A percentile compares a stretch with the other conserved stretches of the same genome.
Evolutionary conservation across 2,888 invertebrate species (phyloP).

Genomic region (Stenodema calcarata): DNA sequence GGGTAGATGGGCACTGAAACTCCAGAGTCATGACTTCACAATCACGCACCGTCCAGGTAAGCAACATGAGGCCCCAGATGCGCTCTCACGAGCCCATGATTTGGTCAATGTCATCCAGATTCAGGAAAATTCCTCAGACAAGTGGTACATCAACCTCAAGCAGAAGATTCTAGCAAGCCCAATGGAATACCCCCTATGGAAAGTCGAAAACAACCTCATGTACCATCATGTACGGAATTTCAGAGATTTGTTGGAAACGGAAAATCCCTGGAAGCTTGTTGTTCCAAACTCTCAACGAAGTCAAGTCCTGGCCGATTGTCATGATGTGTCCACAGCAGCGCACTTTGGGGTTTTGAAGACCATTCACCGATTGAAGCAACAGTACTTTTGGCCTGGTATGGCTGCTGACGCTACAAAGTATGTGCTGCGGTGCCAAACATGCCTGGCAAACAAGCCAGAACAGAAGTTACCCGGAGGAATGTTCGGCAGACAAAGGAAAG

Average conservation of each 20-base stretch:
- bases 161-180: not conserved
- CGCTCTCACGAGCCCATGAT: not conserved
- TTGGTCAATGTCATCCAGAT: not conserved
- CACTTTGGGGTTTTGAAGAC: constrained; percentile 1
- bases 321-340: not conserved
- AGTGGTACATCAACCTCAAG: not conserved
- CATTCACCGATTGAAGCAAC: not conserved
- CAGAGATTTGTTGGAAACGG: not conserved
- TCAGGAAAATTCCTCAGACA: not conserved
- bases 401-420: not conserved
- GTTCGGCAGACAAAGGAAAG: not conserved
- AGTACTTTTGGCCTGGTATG: not conserved
- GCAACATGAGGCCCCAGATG: not conserved
- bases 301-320: constrained; percentile 1
- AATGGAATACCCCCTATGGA: not conserved
- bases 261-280: not conserved
- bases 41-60: not conserved
- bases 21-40: not conserved
- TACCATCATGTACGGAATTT: not conserved
- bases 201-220: not conserved
- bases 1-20: constrained; percentile 54
- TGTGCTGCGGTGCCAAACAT: not conserved
- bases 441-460: not conserved
- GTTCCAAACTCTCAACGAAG: constrained; percentile 35
- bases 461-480: not conserved